Percentiles rank a stretch among this genome's conserved stretches.
Conservation (phyloP, 2,888 invertebrate genomes). For the Ptilodon capucinus region DNA sequence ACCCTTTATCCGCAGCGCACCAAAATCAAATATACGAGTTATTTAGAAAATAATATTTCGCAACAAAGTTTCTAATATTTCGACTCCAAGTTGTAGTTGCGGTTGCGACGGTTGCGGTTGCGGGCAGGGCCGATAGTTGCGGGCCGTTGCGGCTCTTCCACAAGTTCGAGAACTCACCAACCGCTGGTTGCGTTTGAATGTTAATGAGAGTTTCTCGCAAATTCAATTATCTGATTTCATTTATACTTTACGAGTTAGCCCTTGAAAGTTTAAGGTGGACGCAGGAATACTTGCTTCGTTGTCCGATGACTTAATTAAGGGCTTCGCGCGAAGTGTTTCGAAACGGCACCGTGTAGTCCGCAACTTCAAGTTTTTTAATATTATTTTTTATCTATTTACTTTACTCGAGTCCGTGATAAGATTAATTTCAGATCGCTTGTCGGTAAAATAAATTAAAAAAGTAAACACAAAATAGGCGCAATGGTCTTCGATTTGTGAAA, state of each 20-base stretch:
- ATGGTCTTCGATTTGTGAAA: no score
- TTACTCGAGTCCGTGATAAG: background rate
- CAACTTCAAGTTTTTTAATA: background rate
- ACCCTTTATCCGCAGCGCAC: no score
- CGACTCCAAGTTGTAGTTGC: background rate
- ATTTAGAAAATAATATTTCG: background rate
- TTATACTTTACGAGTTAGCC: slow-evolving; percentile 8
- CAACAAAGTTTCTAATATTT: background rate
- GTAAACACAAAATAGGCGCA: no score
- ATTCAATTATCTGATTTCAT: slow-evolving; percentile 26
- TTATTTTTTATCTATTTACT: background rate
- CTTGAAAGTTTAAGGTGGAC: slow-evolving; percentile 11
- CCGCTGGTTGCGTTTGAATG: slow-evolving; percentile 1
- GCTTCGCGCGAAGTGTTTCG: slow-evolving; percentile 1
- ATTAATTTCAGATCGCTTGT: no score
- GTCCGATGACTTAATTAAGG: slow-evolving; percentile 12
- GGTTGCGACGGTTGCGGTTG: no score
- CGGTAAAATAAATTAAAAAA: no score
- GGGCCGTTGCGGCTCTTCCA: background rate
- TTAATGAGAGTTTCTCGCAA: slow-evolving; percentile 8
- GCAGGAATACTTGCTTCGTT: slow-evolving; percentile 12
- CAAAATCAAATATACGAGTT: background rate
- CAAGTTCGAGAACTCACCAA: background rate
- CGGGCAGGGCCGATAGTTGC: background rate
- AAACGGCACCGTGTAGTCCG: background rate